Evolutionary conservation across 2,888 invertebrate genomes (phyloP).

Genomic region (Monochamus alternatus): DNA sequence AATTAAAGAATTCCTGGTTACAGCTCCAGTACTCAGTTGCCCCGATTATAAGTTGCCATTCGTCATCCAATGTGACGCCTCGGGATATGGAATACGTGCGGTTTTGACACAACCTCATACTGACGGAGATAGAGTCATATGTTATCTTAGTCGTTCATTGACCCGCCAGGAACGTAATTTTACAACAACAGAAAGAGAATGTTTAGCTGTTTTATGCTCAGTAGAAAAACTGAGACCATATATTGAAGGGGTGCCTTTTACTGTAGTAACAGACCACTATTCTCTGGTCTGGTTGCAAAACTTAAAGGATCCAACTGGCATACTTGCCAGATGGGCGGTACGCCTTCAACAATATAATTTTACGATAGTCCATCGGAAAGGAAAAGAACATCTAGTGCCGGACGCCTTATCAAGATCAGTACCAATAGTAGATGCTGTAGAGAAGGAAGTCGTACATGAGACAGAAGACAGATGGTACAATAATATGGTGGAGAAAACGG

Average conservation of each 20-base stretch:
- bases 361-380: conserved; percentile 32
- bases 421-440: conserved; percentile 1
- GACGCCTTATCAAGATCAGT: conserved; percentile 20
- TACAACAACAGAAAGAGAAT: conserved; percentile 44
- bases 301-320: conserved; percentile 41
- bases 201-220: conserved; percentile 40
- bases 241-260: conserved; percentile 32
- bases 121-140: conserved; percentile 40
- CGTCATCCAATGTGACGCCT: conserved; percentile 48
- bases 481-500: background rate
- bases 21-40: conserved; percentile 46
- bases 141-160: conserved; percentile 40
- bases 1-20: conserved; percentile 43
- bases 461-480: conserved; percentile 20
- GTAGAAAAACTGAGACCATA: conserved; percentile 39
- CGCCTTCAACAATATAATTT: conserved; percentile 43
- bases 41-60: conserved; percentile 49
- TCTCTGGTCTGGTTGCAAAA: conserved; percentile 41
- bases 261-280: conserved; percentile 43
- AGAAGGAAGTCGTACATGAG: background rate
- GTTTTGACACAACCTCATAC: conserved; percentile 38
- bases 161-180: conserved; percentile 38
- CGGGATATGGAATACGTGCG: conserved; percentile 42
- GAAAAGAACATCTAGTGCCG: conserved; percentile 20
- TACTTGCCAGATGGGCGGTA: conserved; percentile 41